Evolutionary conservation across 2,797 vertebrate species (phyloP).

Genomic region (Danio albolineatus): DNA sequence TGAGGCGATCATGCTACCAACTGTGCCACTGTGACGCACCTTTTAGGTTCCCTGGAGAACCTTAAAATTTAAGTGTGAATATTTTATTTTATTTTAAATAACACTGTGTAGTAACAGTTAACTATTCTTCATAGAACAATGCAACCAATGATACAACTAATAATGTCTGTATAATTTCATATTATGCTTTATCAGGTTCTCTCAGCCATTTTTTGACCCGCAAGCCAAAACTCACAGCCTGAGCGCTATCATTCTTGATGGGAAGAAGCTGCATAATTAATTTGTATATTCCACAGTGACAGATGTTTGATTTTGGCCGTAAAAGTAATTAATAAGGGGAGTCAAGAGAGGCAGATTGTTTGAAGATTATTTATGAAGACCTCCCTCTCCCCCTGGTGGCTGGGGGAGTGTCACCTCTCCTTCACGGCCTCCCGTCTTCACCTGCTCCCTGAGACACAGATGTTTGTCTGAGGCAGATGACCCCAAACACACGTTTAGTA

Average conservation of each 20-base stretch:
- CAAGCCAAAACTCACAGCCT: conserved; percentile 59
- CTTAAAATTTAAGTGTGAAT: too few relatives aligned
- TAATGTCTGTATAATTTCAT: conserved; percentile 4
- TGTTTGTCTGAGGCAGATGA: conserved; percentile 69
- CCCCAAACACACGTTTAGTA: conserved; percentile 62
- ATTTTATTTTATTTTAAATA: too few relatives aligned
- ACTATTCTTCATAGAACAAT: too few relatives aligned
- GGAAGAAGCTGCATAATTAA: conserved; percentile 85
- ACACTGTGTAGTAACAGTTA: too few relatives aligned
- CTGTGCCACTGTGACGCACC: too few relatives aligned
- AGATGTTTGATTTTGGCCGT: conserved; percentile 86
- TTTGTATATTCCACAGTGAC: conserved; percentile 84
- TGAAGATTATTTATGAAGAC: conserved; percentile 86
- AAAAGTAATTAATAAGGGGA: conserved; percentile 82
- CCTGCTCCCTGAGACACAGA: conserved; percentile 78
- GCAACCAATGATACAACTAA: too few relatives aligned
- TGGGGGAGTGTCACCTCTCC: conserved; percentile 63
- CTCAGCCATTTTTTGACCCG: conserved; percentile 19
- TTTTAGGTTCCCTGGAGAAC: too few relatives aligned
- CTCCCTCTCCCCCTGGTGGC: conserved; percentile 70
- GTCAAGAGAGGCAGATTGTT: conserved; percentile 82
- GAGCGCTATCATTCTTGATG: conserved; percentile 74
- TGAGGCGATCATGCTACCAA: too few relatives aligned
- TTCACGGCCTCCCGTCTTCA: conserved; percentile 69
- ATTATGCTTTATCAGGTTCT: neutral